Evolutionary conservation across 2,888 invertebrate genomes (phyloP).

Genomic region (Neuroscelio doddi): DNA sequence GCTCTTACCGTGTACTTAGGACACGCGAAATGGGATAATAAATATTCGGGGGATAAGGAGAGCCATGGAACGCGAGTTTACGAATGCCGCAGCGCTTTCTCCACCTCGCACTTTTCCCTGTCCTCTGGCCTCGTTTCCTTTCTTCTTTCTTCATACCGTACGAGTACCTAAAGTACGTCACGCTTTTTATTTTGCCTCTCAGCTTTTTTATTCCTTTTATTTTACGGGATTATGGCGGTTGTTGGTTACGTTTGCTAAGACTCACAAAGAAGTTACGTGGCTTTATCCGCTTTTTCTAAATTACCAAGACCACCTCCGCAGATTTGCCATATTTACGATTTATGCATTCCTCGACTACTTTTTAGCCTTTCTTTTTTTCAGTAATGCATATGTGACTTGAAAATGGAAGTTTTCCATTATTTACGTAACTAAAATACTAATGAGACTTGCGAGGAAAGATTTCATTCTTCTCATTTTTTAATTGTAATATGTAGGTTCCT

Average conservation of each 20-base stretch:
- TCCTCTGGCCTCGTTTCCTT: conserved; percentile 7
- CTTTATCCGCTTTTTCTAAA: conserved; percentile 10
- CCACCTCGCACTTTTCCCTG: not conserved
- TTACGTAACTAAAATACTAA: not conserved
- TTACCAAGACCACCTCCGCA: conserved; percentile 9
- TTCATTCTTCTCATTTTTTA: not conserved
- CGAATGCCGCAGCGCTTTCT: conserved; percentile 12
- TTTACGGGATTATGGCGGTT: conserved; percentile 23
- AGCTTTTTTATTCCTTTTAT: conserved; percentile 20
- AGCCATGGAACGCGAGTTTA: conserved; percentile 28
- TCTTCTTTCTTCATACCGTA: conserved; percentile 9
- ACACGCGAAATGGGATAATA: conserved; percentile 59
- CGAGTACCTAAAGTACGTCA: too few species aligned
- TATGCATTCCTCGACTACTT: not conserved
- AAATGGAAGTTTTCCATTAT: not conserved
- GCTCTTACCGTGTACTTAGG: conserved; percentile 58
- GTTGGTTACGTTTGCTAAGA: conserved; percentile 34
- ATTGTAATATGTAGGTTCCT: too few species aligned
- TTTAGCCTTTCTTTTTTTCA: conserved; percentile 1
- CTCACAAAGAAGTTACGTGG: conserved; percentile 11
- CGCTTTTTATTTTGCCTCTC: not conserved
- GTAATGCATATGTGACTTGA: not conserved
- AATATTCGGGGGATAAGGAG: conserved; percentile 56
- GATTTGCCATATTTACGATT: conserved; percentile 2
- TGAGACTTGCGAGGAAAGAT: not conserved